These are phyloP conservation scores for Gymnoscelis rufifasciata DNA, from an alignment of 2,888 invertebrate genomes.

Conservation along the genomic window DNA sequence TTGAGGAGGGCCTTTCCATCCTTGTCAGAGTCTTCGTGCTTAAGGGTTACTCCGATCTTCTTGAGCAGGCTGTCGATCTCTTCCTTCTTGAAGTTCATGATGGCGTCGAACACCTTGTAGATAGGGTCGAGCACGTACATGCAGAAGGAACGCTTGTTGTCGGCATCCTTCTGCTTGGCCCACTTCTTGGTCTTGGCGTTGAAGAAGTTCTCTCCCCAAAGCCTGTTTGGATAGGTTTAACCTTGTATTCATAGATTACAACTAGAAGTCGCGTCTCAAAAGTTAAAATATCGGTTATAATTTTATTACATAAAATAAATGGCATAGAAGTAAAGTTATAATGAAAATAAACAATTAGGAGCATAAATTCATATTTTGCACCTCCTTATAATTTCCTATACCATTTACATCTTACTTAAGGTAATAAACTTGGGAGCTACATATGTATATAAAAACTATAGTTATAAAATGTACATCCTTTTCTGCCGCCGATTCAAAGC, in stretches of 20 bases:
- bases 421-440: too few species aligned
- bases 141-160: conserved; percentile 98
- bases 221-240: conserved; percentile 42
- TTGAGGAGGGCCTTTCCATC: conserved; percentile 97
- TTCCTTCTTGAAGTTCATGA: conserved; percentile 97
- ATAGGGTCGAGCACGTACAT: conserved; percentile 99
- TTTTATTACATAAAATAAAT: too few species aligned
- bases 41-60: conserved; percentile 94
- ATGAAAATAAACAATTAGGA: too few species aligned
- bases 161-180: conserved; percentile 93
- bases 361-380: too few species aligned
- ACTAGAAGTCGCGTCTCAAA: too few species aligned
- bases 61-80: conserved; percentile 92
- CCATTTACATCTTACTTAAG: too few species aligned
- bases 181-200: conserved; percentile 98
- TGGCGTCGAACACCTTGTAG: conserved; percentile 91
- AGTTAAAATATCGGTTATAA: too few species aligned
- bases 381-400: too few species aligned
- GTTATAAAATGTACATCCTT: conserved; percentile 61
- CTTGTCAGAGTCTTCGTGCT: conserved; percentile 97
- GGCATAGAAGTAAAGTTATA: too few species aligned
- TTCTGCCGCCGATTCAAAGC: conserved; percentile 70
- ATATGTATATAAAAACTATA: too few species aligned
- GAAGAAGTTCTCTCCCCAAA: conserved; percentile 99
- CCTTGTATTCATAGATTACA: too few species aligned